Conservation (phyloP, 1,140 invertebrate genomes). For the Trichoplusia ni region DNA sequence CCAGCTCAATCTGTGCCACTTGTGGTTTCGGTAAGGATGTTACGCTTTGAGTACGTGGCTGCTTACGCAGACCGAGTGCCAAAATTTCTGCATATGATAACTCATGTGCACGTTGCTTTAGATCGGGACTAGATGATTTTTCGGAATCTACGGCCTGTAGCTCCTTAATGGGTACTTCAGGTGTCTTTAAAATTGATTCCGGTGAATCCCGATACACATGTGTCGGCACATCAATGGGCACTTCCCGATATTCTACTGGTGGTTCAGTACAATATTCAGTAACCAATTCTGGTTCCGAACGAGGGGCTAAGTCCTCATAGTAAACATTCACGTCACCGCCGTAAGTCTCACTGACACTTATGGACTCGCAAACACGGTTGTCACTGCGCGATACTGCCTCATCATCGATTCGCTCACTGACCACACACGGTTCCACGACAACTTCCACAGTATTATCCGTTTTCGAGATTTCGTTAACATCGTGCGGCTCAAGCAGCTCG, state of each 20-base stretch:
- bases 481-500: too few species aligned
- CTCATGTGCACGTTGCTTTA: conserved; percentile 60
- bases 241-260: conserved; percentile 10
- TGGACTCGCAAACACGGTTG: conserved; percentile 11
- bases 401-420: conserved; percentile 32
- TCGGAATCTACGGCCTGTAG: conserved; percentile 39
- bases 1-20: conserved; percentile 67
- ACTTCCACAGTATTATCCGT: conserved; percentile 28
- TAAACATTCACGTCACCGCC: conserved; percentile 25
- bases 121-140: conserved; percentile 50
- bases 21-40: conserved; percentile 64
- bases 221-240: conserved; percentile 6
- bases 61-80: conserved; percentile 83
- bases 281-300: conserved; percentile 19
- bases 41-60: conserved; percentile 53
- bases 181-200: not conserved
- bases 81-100: conserved; percentile 89
- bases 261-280: conserved; percentile 28
- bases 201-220: conserved; percentile 16
- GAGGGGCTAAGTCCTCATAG: conserved; percentile 7
- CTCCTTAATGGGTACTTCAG: conserved; percentile 31
- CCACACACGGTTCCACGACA: conserved; percentile 34
- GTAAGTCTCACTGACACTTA: conserved; percentile 48
- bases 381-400: conserved; percentile 33
- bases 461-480: too few species aligned